Evolutionary conservation across 2,113 vertebrate species (phyloP).

Genomic region (Apodemus speciosus): DNA sequence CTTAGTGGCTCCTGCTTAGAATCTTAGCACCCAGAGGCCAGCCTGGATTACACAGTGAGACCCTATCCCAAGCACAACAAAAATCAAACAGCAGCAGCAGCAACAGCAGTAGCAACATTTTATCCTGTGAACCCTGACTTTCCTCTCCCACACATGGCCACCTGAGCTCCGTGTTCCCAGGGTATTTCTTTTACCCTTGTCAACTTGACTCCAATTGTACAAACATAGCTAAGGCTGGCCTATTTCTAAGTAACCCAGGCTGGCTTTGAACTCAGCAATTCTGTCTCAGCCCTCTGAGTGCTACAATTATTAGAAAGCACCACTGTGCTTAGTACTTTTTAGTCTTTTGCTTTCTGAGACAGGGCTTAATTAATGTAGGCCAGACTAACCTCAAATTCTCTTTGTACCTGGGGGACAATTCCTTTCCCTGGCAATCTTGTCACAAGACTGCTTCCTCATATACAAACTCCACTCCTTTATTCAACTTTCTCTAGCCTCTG

Average conservation of each 20-base stretch:
- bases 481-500: constrained; percentile 25
- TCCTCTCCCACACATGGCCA: background rate
- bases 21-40: background rate
- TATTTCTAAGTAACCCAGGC: background rate
- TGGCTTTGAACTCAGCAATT: background rate
- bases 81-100: background rate
- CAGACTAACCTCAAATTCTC: background rate
- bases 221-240: background rate
- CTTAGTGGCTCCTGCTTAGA: background rate
- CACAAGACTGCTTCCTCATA: constrained; percentile 9
- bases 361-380: background rate
- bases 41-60: background rate
- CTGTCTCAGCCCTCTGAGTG: background rate
- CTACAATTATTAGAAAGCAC: background rate
- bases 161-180: background rate
- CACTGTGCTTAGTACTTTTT: background rate
- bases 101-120: background rate
- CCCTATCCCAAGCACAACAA: background rate
- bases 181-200: background rate
- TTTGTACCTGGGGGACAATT: background rate
- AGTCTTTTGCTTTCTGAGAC: background rate
- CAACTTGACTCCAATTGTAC: background rate
- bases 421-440: background rate
- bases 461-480: background rate
- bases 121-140: background rate